phyloP scores from a whole-genome alignment of 2,888 invertebrate species.

The Pristionchus entomophagus region DNA sequence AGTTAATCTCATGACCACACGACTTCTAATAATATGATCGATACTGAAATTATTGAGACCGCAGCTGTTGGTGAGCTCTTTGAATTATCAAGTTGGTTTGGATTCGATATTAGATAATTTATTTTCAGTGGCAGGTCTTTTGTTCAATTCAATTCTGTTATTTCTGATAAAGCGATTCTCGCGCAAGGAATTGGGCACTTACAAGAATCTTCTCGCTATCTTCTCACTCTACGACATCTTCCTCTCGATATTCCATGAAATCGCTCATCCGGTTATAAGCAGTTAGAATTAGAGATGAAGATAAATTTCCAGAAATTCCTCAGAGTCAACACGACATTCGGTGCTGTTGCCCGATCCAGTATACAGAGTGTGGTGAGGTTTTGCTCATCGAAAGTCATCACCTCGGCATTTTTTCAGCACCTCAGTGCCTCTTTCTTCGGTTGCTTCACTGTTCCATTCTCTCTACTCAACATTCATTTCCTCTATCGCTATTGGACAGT shows the following conservation, averaged over 20 bases:
- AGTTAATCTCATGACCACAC: not conserved
- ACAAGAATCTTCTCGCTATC: not conserved
- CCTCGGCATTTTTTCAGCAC: not conserved
- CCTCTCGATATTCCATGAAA: not conserved
- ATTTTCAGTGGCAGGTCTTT: not conserved
- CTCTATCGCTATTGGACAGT: not conserved
- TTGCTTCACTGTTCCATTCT: not conserved
- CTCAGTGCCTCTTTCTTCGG: not conserved
- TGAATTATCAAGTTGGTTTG: not conserved
- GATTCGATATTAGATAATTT: not conserved
- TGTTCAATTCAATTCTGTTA: not conserved
- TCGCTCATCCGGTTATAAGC: not conserved
- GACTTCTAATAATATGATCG: not conserved
- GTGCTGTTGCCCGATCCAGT: not conserved
- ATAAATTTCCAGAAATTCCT: not conserved
- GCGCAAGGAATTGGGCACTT: no score
- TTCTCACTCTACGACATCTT: not conserved
- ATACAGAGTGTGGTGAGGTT: constrained; percentile 4
- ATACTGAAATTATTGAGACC: not conserved
- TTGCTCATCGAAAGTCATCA: not conserved
- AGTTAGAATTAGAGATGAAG: not conserved
- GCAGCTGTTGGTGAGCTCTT: not conserved
- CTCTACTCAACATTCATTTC: not conserved
- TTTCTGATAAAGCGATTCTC: not conserved
- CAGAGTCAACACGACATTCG: not conserved